Evolutionary conservation across 2,113 vertebrate genomes (phyloP), one percentile per base, ranked within the genome.

Genomic region (Sciurus niger): DNA sequence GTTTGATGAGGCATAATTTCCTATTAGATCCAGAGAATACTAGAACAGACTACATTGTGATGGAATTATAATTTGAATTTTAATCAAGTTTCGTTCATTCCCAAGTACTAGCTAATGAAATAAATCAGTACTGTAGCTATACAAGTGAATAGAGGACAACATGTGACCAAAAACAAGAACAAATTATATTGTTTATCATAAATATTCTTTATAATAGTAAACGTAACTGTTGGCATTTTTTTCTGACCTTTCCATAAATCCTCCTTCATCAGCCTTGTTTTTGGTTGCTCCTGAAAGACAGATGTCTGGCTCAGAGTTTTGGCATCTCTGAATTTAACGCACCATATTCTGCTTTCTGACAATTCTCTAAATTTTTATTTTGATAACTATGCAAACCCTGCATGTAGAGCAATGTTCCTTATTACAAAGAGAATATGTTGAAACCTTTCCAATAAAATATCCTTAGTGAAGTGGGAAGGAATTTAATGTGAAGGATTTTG

Each of bases 11-110:
- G 97, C 93, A 89, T 95, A 83, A 96, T 97, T 97, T 84, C 78
- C 68, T 97, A 74, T 83, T 83, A 55, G 30, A 74, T 83, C 65
- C 72, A 84, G 60, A 92, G 43, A 93, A 13, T 90, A 84, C 74
- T 24, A 25, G 68, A 65, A 89, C 65, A 94, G 63, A 95, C 93
- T 89, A 16, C 22, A 92, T 80, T 67, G 18, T 84, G 73, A 3
- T 90, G 73, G 55, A 88, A 95, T 97, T 97, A 95, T 55, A 84
- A 96, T 94, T 95, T 86, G 14, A 73, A 84, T 96, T 98, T 97
- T 93, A 95, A 73, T 98, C 60, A 84, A 96, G 84, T 92, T 96
- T 65, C 10, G 51, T 97, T 93, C 34, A 34, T 89, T 89, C 88
- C 30, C 89, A 95, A 83, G 68, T 87, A 83, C 43, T 79, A 46